Percentiles rank a stretch among this genome's conserved stretches.
These are phyloP conservation scores for Callyntrura guangdongensis DNA, from an alignment of 2,888 invertebrate species.

Conservation along the genomic window DNA sequence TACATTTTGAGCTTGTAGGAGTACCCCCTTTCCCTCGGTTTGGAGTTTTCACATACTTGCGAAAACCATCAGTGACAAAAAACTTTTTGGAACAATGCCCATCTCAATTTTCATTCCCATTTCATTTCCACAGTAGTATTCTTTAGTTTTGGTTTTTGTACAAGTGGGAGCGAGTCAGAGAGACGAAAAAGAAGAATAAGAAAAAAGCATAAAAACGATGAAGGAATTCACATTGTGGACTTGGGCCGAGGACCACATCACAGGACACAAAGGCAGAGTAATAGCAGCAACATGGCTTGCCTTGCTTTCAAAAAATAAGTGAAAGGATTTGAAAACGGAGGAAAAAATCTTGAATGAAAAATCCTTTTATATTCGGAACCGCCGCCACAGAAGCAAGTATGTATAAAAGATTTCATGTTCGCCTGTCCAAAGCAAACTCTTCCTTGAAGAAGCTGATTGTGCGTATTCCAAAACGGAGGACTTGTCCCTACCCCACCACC, in stretches of 20 bases:
- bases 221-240: slow-evolving; percentile 64
- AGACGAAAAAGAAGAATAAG: neutral
- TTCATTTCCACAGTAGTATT: slow-evolving; percentile 67
- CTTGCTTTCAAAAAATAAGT: slow-evolving; percentile 62
- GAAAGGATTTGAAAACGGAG: slow-evolving; percentile 68
- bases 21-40: slow-evolving; percentile 7
- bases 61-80: slow-evolving; percentile 77
- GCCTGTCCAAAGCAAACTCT: slow-evolving; percentile 75
- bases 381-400: neutral
- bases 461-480: neutral
- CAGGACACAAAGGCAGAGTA: neutral
- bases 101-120: slow-evolving; percentile 78
- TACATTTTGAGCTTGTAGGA: slow-evolving; percentile 7
- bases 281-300: slow-evolving; percentile 21
- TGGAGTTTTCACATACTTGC: slow-evolving; percentile 73
- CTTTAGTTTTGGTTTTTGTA: slow-evolving; percentile 65
- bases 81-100: slow-evolving; percentile 78
- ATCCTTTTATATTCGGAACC: slow-evolving; percentile 56
- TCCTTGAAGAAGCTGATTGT: slow-evolving; percentile 58
- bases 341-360: slow-evolving; percentile 70
- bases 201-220: slow-evolving; percentile 43
- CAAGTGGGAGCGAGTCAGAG: neutral
- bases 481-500: too few species aligned
- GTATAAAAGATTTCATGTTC: slow-evolving; percentile 67
- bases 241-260: neutral